Conservation (phyloP, 1,140 invertebrate species). For the Solenopsis fugax region DNA sequence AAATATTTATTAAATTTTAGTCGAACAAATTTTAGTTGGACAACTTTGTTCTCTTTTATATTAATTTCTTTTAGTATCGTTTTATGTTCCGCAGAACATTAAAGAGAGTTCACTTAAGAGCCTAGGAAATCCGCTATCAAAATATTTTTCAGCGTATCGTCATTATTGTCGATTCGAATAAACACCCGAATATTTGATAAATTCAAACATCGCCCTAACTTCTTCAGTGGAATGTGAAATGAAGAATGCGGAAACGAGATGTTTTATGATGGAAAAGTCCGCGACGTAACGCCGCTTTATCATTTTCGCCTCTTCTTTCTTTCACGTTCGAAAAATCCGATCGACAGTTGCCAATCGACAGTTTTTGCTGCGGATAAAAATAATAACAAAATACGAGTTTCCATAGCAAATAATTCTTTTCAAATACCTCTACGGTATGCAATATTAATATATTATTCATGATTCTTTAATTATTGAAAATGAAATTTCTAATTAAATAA, state of each 20-base stretch:
- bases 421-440: not conserved
- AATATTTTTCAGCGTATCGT: conserved; percentile 9
- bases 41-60: too few species aligned
- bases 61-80: not conserved
- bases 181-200: conserved; percentile 31
- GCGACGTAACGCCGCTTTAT: conserved; percentile 39
- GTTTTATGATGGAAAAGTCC: conserved; percentile 64
- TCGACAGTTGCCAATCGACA: not conserved
- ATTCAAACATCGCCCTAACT: not conserved
- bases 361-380: conserved; percentile 6
- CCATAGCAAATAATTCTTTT: not conserved
- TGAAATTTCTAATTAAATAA: not conserved
- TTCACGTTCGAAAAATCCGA: not conserved
- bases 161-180: not conserved
- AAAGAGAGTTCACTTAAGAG: not conserved
- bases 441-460: not conserved
- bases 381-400: not conserved
- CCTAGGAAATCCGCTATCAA: not conserved
- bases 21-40: too few species aligned
- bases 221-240: not conserved
- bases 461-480: not conserved
- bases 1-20: too few species aligned
- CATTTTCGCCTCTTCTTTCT: not conserved
- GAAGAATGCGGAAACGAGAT: conserved; percentile 65
- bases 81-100: not conserved